Percentiles rank a stretch among this genome's conserved stretches.
These are phyloP conservation scores for Grammomys dolichurus DNA, from an alignment of 2,113 vertebrate species.

Conservation along the genomic window DNA sequence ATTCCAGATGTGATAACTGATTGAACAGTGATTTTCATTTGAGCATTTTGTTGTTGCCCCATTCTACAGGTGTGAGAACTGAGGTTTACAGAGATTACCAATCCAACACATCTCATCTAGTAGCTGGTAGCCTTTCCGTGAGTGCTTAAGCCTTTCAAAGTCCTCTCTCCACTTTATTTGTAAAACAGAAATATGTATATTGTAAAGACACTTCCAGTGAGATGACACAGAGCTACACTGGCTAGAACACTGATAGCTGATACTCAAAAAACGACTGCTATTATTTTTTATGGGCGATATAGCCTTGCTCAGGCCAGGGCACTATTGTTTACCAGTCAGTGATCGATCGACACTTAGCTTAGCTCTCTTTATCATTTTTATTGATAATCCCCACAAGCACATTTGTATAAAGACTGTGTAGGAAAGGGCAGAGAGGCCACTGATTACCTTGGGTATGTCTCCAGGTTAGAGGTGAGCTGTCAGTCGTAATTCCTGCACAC, in stretches of 20 bases:
- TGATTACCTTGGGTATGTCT: neutral
- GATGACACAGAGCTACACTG: neutral
- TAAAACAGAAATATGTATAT: slow-evolving; percentile 10
- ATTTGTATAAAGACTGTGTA: neutral
- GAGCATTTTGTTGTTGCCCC: neutral
- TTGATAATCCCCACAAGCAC: neutral
- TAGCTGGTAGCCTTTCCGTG: neutral
- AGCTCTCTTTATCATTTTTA: neutral
- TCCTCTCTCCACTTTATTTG: neutral
- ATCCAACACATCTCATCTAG: neutral
- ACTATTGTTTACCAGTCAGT: neutral
- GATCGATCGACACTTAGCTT: neutral
- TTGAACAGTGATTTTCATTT: neutral
- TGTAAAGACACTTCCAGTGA: neutral
- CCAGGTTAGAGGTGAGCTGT: neutral
- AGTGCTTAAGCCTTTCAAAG: neutral
- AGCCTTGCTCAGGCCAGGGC: neutral
- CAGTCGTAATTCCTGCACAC: neutral
- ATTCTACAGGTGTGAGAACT: slow-evolving; percentile 11
- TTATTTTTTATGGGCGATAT: neutral
- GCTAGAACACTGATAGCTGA: neutral
- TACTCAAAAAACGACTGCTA: neutral
- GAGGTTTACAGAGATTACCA: neutral
- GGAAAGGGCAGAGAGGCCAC: neutral
- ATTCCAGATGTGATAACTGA: neutral